Evolutionary conservation across 2,113 vertebrate genomes (phyloP).

Genomic region (Thinocorus orbignyianus): DNA sequence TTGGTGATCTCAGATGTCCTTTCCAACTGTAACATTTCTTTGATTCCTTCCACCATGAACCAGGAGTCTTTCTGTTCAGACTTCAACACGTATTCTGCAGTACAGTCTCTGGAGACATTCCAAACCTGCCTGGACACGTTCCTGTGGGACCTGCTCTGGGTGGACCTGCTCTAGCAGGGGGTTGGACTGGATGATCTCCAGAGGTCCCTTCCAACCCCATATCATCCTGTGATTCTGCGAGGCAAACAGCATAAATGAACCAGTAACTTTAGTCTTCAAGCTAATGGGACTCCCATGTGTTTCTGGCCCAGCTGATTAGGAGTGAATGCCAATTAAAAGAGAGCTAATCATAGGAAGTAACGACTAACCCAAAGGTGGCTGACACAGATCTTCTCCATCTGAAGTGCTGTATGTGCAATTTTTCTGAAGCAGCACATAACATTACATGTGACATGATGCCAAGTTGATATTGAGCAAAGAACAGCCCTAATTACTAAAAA

Average conservation of each 20-base stretch:
- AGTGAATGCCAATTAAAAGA: neutral
- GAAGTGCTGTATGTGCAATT: neutral
- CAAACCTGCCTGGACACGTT: no score
- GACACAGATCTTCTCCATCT: neutral
- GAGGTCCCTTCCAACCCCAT: no score
- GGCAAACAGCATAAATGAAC: slow-evolving; percentile 7
- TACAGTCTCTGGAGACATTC: neutral
- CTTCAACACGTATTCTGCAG: neutral
- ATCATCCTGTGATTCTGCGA: neutral
- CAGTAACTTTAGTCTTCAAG: neutral
- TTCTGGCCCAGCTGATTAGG: neutral
- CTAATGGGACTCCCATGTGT: neutral
- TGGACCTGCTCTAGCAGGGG: no score
- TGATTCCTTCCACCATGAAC: neutral
- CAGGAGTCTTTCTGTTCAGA: neutral
- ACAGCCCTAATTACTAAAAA: neutral
- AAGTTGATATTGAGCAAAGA: neutral
- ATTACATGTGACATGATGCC: neutral
- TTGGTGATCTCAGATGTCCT: no score
- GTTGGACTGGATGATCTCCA: no score
- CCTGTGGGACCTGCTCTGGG: no score
- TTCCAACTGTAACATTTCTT: no score
- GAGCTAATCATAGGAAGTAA: neutral
- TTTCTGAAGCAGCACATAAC: neutral
- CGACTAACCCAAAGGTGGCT: neutral